Base-by-base conservation (phyloP, 2,797 vertebrate genomes). In the Acestrorhynchus altus region DNA sequence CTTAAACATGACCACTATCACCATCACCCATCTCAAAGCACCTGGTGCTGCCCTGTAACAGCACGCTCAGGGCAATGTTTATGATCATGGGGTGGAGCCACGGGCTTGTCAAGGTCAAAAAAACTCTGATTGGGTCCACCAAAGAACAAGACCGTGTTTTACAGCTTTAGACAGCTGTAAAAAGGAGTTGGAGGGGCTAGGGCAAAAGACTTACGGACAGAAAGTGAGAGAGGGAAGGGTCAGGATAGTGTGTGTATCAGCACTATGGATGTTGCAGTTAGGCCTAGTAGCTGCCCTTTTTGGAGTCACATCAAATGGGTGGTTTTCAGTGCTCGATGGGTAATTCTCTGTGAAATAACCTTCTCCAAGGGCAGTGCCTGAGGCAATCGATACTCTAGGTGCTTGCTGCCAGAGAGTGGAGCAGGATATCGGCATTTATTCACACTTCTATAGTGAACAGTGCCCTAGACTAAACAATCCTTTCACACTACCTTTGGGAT, bases 291-390 rank as follows among this genome's bases (percentile, higher is more conserved):
- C 64, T 51, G 67, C 52, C 40, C 39, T 72, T 74, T 69, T 52
- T 85, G 73, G 63, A 80, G 84, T 79, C 79, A 80, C 56, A 82
- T 88, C 87, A 84, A 74, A 82, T 79, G 83, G 76, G 75, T 59
- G 76, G 81, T 76, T 76, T 81, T 12, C 72, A 69, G 74, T 64
- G 80, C 78, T 74, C 83, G 74, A 66, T 75, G 69, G 64, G 54
- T 56, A 81, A 87, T 81, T 86, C 86, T 88, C 84, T 88, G 84
- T 87, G 86, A 91, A 90, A 91, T 92, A 90, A 91, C 91, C 92
- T 93, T 92, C 89, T 90, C 83, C 91, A 92, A 92, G 91, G 91
- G 87, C 88, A 90, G 28, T 9, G 84, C 83, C 81, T 81, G 65
- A 83, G 85, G 82, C 85, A 83, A 92, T 92, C 89, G 82, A 93